Evolutionary conservation across 2,888 invertebrate genomes (phyloP), one percentile per base, ranked within the genome.

Genomic region (Pediacus dermestoides): DNA sequence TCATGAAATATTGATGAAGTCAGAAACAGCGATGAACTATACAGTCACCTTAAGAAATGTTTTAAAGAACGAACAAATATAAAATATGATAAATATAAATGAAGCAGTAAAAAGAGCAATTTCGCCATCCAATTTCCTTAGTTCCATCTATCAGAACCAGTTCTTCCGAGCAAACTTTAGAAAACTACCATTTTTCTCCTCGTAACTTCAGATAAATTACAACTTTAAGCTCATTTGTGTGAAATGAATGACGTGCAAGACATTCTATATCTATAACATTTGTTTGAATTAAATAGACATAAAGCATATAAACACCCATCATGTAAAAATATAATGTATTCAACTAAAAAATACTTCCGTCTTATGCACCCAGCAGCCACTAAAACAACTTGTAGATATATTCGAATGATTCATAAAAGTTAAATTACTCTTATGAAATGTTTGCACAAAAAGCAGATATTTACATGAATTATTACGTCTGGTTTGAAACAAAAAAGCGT

Each of bases 131-230:
- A 36, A 30, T 36, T 36, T 36, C 30, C 25, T 4, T 10, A 18
- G 13, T 12, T n/a, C 18, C 13, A 36, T 36, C 36, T 30, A 18
- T 30, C 30, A 30, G 23, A 28, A 21, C 21, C 15, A n/a, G 30
- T 15, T 22, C 30, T 34, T 15, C 9, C 14, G 34, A 10, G 30
- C 11, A 36, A 36, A 36, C 30, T 36, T 36, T 30, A 30, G 22
- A 36, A 36, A 36, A 36, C 36, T 30, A 28, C 36, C 30, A 36
- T 36, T 36, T 36, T 12, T 30, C 30, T 36, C 36, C 6, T 21
- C 28, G 15, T 30, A 36, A 36, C 21, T 36, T 16, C 30, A 11
- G 28, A 30, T 30, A 36, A 30, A 30, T 34, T 34, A 23, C 22
- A 12, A 11, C n/a, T 27, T 35, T 34, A 9, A 26, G 25, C 26